Percentiles rank a stretch among this genome's conserved stretches.
phyloP scores from a whole-genome alignment of 2,888 invertebrate genomes.

The Ectobius pallidus region DNA sequence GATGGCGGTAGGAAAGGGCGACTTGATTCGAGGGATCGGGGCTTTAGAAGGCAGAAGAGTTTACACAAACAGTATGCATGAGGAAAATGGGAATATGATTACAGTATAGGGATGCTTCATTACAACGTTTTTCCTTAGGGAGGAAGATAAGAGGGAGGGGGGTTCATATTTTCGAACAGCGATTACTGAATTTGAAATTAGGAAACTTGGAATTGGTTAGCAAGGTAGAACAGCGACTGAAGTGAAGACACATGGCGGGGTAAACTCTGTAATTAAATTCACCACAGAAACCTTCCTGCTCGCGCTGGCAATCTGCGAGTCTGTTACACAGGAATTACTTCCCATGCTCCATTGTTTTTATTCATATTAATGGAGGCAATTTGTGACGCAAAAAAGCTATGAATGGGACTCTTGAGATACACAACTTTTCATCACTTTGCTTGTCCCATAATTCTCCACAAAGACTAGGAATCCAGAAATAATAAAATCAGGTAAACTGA shows the following conservation, averaged over 20 bases:
- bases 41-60: not conserved
- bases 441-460: too few relatives aligned
- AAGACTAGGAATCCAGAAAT: too few relatives aligned
- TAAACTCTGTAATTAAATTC: not conserved
- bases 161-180: conserved; percentile 1
- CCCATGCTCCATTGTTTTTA: not conserved
- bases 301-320: not conserved
- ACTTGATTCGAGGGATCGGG: too few relatives aligned
- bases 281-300: not conserved
- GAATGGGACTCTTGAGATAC: too few relatives aligned
- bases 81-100: conserved; percentile 27
- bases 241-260: not conserved
- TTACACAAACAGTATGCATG: conserved; percentile 26
- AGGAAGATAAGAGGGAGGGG: not conserved
- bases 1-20: too few relatives aligned
- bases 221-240: not conserved
- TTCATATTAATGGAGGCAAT: not conserved
- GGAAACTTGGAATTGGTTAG: not conserved
- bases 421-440: too few relatives aligned
- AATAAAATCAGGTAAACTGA: too few relatives aligned
- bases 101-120: not conserved
- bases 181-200: conserved; percentile 16
- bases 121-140: too few relatives aligned
- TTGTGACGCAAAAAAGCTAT: not conserved
- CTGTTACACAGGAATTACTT: not conserved